A percentile compares a stretch with the other conserved stretches of the same genome.
Evolutionary conservation across 2,113 vertebrate genomes (phyloP).

Genomic region (Balaenoptera acutorostrata): DNA sequence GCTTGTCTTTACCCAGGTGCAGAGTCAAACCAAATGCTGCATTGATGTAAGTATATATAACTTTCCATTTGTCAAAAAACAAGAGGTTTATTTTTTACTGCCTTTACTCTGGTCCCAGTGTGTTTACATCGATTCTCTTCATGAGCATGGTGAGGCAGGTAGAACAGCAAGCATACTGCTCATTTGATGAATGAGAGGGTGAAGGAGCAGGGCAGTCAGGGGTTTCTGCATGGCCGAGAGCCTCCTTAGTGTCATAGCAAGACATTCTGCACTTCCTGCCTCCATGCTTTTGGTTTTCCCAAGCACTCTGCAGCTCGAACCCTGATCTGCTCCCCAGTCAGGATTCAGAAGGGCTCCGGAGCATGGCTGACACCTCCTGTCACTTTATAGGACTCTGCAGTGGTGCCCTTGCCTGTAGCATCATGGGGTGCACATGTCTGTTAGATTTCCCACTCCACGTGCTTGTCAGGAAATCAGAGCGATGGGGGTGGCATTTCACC

Average conservation of each 20-base stretch:
- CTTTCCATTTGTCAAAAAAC: neutral
- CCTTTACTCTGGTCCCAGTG: neutral
- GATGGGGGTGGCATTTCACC: neutral
- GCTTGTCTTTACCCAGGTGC: neutral
- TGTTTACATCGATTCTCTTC: fast-evolving
- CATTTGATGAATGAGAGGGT: neutral
- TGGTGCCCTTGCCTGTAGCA: fast-evolving
- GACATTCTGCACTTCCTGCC: fast-evolving
- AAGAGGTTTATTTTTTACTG: neutral
- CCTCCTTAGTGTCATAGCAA: neutral
- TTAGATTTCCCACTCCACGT: neutral
- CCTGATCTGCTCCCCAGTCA: fast-evolving
- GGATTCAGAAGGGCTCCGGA: neutral
- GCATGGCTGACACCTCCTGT: fast-evolving
- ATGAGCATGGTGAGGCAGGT: fast-evolving
- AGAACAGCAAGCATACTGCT: fast-evolving
- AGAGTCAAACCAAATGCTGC: neutral
- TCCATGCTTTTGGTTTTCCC: neutral
- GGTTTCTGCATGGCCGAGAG: fast-evolving
- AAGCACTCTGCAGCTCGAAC: fast-evolving
- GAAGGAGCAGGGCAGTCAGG: fast-evolving
- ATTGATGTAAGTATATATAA: neutral
- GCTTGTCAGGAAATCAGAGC: neutral
- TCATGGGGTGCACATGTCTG: fast-evolving
- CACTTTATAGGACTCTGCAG: fast-evolving